Conservation (phyloP, 2,797 vertebrate genomes). For the Glyptemys insculpta region DNA sequence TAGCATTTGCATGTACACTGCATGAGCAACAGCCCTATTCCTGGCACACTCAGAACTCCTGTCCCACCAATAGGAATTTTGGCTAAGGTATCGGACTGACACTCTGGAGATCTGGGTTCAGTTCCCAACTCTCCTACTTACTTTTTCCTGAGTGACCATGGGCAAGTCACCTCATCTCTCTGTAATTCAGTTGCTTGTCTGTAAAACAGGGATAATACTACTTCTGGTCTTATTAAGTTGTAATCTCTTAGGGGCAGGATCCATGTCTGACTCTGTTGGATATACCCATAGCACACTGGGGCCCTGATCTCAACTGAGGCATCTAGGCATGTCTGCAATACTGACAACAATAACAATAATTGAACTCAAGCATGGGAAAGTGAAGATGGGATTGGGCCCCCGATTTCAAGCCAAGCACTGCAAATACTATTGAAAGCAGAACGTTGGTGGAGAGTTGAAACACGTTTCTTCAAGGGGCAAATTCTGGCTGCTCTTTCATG, state of each 20-base stretch:
- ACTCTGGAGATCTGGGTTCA: neutral
- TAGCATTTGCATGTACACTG: neutral
- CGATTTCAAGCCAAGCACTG: neutral
- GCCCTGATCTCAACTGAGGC: neutral
- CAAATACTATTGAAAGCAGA: neutral
- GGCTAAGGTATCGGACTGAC: neutral
- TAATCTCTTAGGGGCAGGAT: neutral
- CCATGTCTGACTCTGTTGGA: neutral
- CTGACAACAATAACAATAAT: neutral
- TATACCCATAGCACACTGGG: neutral
- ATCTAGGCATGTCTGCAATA: neutral
- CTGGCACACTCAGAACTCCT: neutral
- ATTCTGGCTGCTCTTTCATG: accelerated
- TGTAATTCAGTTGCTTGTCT: neutral
- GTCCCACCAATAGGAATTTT: neutral
- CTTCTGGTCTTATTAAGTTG: neutral
- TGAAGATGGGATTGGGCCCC: neutral
- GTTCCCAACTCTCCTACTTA: neutral
- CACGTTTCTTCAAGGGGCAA: neutral
- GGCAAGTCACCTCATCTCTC: neutral
- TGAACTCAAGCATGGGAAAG: neutral
- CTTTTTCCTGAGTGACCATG: neutral
- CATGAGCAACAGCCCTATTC: neutral
- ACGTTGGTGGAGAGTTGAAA: neutral
- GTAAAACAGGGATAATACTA: neutral